Percentiles rank a stretch among this genome's conserved stretches.
Conservation (phyloP, 2,888 invertebrate genomes). For the Drosophila stalkeri region DNA sequence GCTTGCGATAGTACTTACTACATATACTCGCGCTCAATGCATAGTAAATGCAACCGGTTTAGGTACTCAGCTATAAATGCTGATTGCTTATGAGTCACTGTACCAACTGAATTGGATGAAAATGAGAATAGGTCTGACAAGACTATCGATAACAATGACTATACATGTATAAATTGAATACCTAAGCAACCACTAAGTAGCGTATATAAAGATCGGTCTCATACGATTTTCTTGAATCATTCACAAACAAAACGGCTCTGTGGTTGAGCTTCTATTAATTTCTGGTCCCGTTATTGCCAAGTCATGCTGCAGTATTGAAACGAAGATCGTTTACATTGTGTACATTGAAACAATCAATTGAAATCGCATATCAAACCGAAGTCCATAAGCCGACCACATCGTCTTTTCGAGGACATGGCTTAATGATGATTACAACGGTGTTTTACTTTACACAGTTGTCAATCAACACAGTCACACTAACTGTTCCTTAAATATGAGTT, state of each 20-base stretch:
- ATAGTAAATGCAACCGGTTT: conserved; percentile 1
- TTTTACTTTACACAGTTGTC: conserved; percentile 1
- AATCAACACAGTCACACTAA: conserved; percentile 1
- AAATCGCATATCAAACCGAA: conserved; percentile 23
- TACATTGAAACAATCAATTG: conserved; percentile 9
- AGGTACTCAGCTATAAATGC: background rate
- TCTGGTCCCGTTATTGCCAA: conserved; percentile 30
- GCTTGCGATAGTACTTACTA: background rate
- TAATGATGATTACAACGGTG: conserved; percentile 4
- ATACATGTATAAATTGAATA: background rate
- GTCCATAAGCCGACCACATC: conserved; percentile 26
- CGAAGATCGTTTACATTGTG: conserved; percentile 23
- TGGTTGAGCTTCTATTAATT: conserved; percentile 46
- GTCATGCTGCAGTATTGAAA: conserved; percentile 46
- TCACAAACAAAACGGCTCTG: conserved; percentile 50
- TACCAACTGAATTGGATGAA: background rate
- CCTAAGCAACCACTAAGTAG: background rate
- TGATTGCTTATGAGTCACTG: background rate
- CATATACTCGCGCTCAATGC: background rate
- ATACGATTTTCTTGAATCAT: background rate
- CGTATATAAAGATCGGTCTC: conserved; percentile 27
- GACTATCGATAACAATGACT: background rate
- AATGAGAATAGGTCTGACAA: background rate
- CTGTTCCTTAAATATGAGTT: background rate
- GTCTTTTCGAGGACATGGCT: conserved; percentile 2